These are phyloP conservation scores for Stichopus chloronotus DNA, from an alignment of 35 echinoderm and acorn worm genomes.

Conservation along the genomic window DNA sequence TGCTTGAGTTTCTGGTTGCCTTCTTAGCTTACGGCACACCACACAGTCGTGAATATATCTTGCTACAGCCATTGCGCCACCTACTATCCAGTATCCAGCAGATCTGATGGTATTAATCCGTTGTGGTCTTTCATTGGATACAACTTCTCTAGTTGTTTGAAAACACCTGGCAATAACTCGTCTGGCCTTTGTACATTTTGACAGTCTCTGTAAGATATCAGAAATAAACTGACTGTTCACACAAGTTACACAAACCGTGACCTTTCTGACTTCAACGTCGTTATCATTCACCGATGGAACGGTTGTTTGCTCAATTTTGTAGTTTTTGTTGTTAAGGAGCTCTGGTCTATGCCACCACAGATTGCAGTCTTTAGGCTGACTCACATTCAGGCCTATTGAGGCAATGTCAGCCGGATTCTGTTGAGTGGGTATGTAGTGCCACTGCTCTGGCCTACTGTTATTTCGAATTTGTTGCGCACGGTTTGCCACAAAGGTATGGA, in stretches of 20 bases:
- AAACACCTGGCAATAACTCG: constrained; percentile 60
- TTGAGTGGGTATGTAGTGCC: constrained; percentile 56
- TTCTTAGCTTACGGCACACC: constrained; percentile 28
- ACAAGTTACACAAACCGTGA: constrained; percentile 22
- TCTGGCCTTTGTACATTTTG: constrained; percentile 46
- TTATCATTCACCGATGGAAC: neutral
- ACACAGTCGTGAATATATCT: constrained; percentile 42
- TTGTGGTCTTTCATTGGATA: constrained; percentile 38
- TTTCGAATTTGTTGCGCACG: constrained; percentile 58
- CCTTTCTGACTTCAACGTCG: constrained; percentile 73
- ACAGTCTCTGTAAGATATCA: constrained; percentile 43
- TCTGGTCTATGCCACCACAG: constrained; percentile 60
- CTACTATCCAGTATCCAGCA: constrained; percentile 52
- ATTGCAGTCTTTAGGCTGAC: constrained; percentile 6
- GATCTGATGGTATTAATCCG: constrained; percentile 32
- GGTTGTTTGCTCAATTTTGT: neutral
- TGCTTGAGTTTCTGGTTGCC: constrained; percentile 36
- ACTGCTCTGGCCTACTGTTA: constrained; percentile 44
- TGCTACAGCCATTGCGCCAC: constrained; percentile 15
- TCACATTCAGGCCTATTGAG: constrained; percentile 44
- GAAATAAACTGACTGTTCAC: neutral
- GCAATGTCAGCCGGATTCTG: constrained; percentile 73
- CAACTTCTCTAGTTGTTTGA: constrained; percentile 27
- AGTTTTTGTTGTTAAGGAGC: constrained; percentile 12
- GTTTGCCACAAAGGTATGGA: constrained; percentile 69